Evolutionary conservation across 37 sponge, comb jelly and placozoan genomes (phyloP).

Genomic region (Haliclona indistincta): DNA sequence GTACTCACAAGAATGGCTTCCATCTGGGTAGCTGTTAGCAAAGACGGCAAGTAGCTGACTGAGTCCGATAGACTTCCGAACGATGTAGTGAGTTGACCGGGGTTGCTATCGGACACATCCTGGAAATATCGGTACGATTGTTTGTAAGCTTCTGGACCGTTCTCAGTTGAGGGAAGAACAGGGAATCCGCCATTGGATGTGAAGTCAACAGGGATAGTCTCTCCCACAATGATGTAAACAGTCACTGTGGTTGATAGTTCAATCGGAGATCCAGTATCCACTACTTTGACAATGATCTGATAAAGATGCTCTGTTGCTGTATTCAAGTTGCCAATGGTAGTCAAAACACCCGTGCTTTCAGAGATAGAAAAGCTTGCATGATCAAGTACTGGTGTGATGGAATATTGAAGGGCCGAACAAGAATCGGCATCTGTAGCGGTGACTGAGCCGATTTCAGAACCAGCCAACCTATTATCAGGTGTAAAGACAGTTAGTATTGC

Average conservation of each 20-base stretch:
- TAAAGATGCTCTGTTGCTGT: constrained; percentile 12
- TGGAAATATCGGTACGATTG: constrained; percentile 42
- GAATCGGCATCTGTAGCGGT: constrained; percentile 51
- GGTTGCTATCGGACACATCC: constrained; percentile 3
- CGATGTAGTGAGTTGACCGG: constrained; percentile 9
- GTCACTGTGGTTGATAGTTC: constrained; percentile 35
- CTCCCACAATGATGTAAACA: constrained; percentile 61
- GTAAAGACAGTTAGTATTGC: constrained; percentile 7
- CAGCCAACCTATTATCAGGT: constrained; percentile 16
- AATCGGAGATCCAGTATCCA: constrained; percentile 28
- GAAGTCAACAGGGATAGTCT: constrained; percentile 56
- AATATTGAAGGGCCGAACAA: constrained; percentile 57
- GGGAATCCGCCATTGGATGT: constrained; percentile 36
- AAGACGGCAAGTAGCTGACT: not conserved
- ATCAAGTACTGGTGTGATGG: not conserved
- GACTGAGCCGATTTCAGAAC: constrained; percentile 14
- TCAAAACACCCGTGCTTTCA: constrained; percentile 9
- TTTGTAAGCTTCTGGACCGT: constrained; percentile 7
- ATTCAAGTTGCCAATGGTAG: not conserved
- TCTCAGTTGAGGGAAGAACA: constrained; percentile 6
- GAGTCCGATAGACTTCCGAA: constrained; percentile 8
- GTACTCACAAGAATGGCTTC: constrained; percentile 34
- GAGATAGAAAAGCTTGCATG: constrained; percentile 18
- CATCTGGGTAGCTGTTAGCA: constrained; percentile 26
- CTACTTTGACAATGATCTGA: constrained; percentile 36